Base-by-base conservation (phyloP, 2,113 vertebrate genomes). In the Gobius niger region DNA sequence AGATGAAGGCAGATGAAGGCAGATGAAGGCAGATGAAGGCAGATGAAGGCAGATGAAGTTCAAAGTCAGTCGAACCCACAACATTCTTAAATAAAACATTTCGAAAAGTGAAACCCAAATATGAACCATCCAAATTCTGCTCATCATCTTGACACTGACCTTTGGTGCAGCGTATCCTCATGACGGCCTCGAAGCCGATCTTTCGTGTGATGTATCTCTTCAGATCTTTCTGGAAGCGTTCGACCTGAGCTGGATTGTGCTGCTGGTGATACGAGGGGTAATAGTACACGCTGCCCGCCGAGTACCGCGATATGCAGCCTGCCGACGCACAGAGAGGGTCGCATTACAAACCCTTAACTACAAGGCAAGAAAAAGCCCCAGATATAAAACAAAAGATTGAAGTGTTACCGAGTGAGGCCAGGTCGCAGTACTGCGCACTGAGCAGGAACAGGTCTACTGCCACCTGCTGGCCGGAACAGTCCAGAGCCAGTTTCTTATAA, bases 161-260 rank as follows among this genome's bases (percentile, higher is more conserved):
- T 97, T 99, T 99, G 65, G 96, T 97, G 86, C 97, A 98, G 65
- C 97, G 95, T 91, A 99, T 98, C 84, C 96, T 95, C 97, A 99
- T 99, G 75, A 99, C 96, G 7, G 96, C 96, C 80, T 99, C 97
- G 77, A 98, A 99, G 24, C 97, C 97, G 75, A 99, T 96, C 90
- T 98, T 98, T 59, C 97, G 91, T 15, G 94, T 98, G 68, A 99
- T 81, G 71, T 99, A 98, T 78, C 97, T 87, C 75, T 98, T 97
- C 41, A 99, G 88, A 11, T 98, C 97, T 74, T 95, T 97, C 78
- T 96, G 94, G 72, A 99, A 83, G 62, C 95, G 94, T 85, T 96
- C 95, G 69, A 96, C 95, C 85, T 96, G 94, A 47, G 95, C 92
- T 41, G 95, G 94, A 82, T 94, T 97, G 83, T 96, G 97, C 86